A percentile compares a stretch with the other conserved stretches of the same genome.
phyloP scores from a whole-genome alignment of 2,797 vertebrate species.

The Florisuga fusca region DNA sequence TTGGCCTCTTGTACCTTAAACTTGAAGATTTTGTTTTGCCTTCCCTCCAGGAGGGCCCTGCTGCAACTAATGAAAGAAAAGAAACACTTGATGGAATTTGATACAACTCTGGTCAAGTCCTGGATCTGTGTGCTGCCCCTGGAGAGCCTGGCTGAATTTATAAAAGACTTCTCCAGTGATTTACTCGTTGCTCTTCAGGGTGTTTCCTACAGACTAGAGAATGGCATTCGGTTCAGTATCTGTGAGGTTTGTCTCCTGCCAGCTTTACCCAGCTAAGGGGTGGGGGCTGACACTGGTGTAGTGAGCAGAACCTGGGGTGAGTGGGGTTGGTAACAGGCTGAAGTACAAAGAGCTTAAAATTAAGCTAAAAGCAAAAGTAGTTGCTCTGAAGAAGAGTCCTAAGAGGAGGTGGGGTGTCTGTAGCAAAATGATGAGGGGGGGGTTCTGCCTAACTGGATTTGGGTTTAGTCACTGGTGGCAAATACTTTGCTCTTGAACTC shows the following conservation, averaged over 20 bases:
- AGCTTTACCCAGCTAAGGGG: background rate
- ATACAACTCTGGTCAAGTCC: conserved; percentile 80
- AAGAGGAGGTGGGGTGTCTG: background rate
- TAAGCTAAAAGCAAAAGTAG: background rate
- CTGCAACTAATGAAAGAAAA: conserved; percentile 70
- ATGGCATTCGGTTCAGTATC: accelerated
- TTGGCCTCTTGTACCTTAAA: background rate
- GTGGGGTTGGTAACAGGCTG: background rate
- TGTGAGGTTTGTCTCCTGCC: conserved; percentile 48
- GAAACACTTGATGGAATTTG: conserved; percentile 78
- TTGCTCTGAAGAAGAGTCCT: background rate
- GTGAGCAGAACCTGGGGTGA: background rate
- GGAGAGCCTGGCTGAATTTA: conserved; percentile 62
- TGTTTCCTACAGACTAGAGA: conserved; percentile 57
- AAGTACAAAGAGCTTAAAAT: background rate
- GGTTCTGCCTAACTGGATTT: background rate
- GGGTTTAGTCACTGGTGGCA: background rate
- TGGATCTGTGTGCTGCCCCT: conserved; percentile 84
- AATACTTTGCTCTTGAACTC: background rate
- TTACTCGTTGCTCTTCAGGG: conserved; percentile 80
- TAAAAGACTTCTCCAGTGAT: conserved; percentile 32
- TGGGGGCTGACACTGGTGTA: background rate
- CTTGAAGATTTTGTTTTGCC: background rate
- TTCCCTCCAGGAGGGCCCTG: conserved; percentile 49
- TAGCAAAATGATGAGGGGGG: background rate